Conservation (phyloP, 2,113 vertebrate species). For the Galeopterus variegatus region DNA sequence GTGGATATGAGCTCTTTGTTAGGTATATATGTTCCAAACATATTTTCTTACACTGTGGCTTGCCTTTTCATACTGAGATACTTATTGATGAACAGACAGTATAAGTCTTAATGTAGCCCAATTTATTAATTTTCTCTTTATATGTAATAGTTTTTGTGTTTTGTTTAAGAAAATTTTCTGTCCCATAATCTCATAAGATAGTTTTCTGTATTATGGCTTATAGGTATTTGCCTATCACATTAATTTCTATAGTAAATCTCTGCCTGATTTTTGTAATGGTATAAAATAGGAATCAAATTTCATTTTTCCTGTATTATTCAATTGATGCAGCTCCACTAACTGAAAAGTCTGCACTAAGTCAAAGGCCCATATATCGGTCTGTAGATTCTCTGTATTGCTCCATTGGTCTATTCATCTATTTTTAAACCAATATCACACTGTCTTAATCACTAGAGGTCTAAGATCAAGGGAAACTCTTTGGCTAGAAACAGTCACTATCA, state of each 20-base stretch:
- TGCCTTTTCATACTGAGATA: background rate
- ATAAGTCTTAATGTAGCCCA: background rate
- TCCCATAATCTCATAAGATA: background rate
- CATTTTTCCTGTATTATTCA: background rate
- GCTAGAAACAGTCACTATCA: background rate
- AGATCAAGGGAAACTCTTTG: background rate
- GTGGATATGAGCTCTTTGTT: background rate
- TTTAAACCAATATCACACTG: no score
- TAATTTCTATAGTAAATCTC: background rate
- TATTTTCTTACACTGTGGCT: no score
- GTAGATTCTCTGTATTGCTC: background rate
- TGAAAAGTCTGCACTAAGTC: background rate
- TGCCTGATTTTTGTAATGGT: background rate
- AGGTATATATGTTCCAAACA: background rate
- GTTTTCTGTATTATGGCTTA: background rate
- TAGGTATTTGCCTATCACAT: background rate
- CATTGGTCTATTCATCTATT: background rate
- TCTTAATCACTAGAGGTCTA: no score
- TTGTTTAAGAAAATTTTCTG: background rate
- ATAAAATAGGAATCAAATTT: background rate
- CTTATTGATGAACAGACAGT: background rate
- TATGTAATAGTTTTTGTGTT: background rate
- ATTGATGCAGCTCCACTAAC: background rate
- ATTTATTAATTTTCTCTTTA: background rate
- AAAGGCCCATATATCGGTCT: background rate